Conservation (phyloP, 2,888 invertebrate species). For the Cryptus viduatorius region DNA sequence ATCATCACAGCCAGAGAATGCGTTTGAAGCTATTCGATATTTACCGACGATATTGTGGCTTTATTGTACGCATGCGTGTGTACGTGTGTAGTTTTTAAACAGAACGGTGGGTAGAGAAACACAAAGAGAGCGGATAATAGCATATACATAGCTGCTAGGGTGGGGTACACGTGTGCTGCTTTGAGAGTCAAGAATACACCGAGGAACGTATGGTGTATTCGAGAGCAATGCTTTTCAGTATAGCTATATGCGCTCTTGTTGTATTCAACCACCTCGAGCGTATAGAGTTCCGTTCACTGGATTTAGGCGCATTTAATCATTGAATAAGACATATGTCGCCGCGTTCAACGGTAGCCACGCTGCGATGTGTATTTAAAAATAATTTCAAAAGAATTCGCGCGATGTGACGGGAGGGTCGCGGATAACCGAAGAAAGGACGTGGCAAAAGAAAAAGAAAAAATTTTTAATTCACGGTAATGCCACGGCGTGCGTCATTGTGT, state of each 20-base stretch:
- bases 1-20: constrained; percentile 27
- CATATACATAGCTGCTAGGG: constrained; percentile 47
- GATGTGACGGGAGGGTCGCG: neutral
- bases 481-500: neutral
- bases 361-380: constrained; percentile 9
- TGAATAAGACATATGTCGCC: constrained; percentile 27
- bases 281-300: constrained; percentile 20
- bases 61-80: neutral
- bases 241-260: constrained; percentile 18
- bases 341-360: constrained; percentile 1
- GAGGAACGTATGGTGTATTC: constrained; percentile 48
- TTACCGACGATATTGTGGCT: constrained; percentile 61
- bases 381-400: constrained; percentile 11
- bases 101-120: constrained; percentile 40
- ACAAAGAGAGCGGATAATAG: constrained; percentile 38
- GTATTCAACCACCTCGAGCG: constrained; percentile 14
- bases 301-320: constrained; percentile 48
- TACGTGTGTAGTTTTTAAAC: constrained; percentile 47
- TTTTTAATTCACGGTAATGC: constrained; percentile 5
- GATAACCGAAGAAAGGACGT: neutral
- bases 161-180: constrained; percentile 46
- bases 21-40: constrained; percentile 65
- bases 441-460: constrained; percentile 5
- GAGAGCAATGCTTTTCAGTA: constrained; percentile 2
- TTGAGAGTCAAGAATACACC: constrained; percentile 52